Evolutionary conservation across 64 coral and sea anemone species (phyloP).

Genomic region (Anthopleura sola): DNA sequence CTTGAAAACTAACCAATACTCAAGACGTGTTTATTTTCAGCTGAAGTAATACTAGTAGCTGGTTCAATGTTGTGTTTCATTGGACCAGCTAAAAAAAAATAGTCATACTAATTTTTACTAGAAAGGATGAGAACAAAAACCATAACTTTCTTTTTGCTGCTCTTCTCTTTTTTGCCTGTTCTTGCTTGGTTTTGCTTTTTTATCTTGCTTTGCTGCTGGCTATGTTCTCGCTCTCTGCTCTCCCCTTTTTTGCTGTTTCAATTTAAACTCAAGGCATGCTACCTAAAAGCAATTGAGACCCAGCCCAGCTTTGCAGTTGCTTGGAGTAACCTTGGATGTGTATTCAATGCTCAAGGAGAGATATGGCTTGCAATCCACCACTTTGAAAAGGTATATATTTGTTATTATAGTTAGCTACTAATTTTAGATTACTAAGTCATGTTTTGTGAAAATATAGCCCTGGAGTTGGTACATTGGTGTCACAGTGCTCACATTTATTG

Average conservation of each 20-base stretch:
- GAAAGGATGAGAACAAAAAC: conserved; percentile 99
- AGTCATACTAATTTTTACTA: conserved; percentile 55
- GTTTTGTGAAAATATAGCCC: too few relatives aligned
- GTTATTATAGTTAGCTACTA: not conserved
- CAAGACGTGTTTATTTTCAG: conserved; percentile 62
- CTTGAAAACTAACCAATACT: conserved; percentile 48
- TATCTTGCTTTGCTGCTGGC: conserved; percentile 60
- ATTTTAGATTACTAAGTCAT: too few relatives aligned
- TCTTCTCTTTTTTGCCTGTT: conserved; percentile 87
- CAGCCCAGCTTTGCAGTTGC: conserved; percentile 99
- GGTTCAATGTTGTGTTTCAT: not conserved
- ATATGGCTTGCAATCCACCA: conserved; percentile 99
- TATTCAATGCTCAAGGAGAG: conserved; percentile 99
- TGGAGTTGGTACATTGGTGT: too few relatives aligned
- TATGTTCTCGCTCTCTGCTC: conserved; percentile 52
- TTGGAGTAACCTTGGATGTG: conserved; percentile 99
- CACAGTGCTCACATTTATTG: too few relatives aligned
- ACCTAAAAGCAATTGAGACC: conserved; percentile 99
- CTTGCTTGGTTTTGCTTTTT: conserved; percentile 87
- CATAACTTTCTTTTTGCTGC: conserved; percentile 99
- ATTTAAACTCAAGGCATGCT: conserved; percentile 96
- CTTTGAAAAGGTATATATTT: conserved; percentile 94
- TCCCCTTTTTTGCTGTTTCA: conserved; percentile 84
- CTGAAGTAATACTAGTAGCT: conserved; percentile 5
- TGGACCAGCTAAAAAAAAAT: conserved; percentile 36